These are phyloP conservation scores for Xylota segnis DNA, from an alignment of 2,888 invertebrate genomes.

Conservation along the genomic window DNA sequence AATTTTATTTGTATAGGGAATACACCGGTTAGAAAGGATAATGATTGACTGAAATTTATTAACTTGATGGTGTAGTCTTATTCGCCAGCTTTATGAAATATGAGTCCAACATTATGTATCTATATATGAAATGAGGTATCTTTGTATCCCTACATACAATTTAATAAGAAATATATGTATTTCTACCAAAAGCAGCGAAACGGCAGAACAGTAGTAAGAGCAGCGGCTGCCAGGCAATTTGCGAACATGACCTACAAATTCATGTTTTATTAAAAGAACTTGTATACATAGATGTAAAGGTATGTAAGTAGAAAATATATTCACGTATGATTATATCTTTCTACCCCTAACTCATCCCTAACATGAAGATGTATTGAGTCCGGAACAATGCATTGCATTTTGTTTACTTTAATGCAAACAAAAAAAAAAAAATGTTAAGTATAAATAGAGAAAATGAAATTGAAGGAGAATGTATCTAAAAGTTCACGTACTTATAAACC, in stretches of 20 bases:
- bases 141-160: conserved; percentile 17
- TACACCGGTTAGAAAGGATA: conserved; percentile 59
- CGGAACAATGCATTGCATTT: conserved; percentile 36
- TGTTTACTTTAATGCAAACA: conserved; percentile 40
- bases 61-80: conserved; percentile 56
- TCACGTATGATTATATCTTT: not conserved
- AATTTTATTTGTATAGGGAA: conserved; percentile 6
- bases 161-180: conserved; percentile 29
- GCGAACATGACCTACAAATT: conserved; percentile 67
- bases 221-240: conserved; percentile 32
- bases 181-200: conserved; percentile 2
- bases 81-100: conserved; percentile 56
- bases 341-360: conserved; percentile 1
- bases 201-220: conserved; percentile 20
- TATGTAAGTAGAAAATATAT: not conserved
- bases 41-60: conserved; percentile 69
- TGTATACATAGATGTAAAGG: conserved; percentile 1
- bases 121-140: conserved; percentile 37
- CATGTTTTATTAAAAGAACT: conserved; percentile 32
- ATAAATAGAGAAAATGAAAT: conserved; percentile 29
- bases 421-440: not conserved
- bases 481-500: conserved; percentile 30
- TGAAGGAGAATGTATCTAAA: conserved; percentile 23
- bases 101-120: conserved; percentile 42
- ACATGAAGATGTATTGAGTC: conserved; percentile 25